These are phyloP conservation scores for Malurus elegans DNA, from an alignment of 2,113 vertebrate species.

Conservation along the genomic window DNA sequence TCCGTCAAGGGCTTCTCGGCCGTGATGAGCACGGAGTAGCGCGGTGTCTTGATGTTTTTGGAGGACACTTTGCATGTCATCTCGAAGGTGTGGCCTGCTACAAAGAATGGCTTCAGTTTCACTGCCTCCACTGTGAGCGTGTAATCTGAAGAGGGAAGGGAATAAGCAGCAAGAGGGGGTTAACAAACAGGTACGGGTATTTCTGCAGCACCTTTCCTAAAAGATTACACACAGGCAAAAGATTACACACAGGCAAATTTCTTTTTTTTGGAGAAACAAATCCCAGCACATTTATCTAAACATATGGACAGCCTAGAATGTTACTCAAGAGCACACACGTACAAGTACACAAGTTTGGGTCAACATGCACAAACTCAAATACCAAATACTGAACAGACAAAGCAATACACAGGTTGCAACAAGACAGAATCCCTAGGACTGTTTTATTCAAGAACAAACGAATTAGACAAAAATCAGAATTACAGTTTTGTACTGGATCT, in stretches of 20 bases:
- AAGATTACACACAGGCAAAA: background rate
- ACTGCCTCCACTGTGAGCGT: conserved; percentile 78
- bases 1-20: conserved; percentile 74
- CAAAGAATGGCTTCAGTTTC: conserved; percentile 80
- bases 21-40: conserved; percentile 86
- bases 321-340: background rate
- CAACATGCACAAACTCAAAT: background rate
- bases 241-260: background rate
- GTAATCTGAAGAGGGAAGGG: conserved; percentile 70
- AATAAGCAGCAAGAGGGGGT: conserved; percentile 15
- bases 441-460: background rate
- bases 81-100: conserved; percentile 91
- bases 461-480: background rate
- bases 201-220: background rate
- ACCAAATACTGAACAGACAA: background rate
- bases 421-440: background rate
- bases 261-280: background rate
- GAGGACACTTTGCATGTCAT: conserved; percentile 86
- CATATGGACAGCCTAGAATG: background rate
- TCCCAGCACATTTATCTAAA: background rate
- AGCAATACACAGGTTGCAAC: background rate
- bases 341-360: background rate
- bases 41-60: conserved; percentile 84
- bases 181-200: background rate
- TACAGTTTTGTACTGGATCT: background rate